Evolutionary conservation across 2,888 invertebrate species (phyloP), one percentile per base, ranked within the genome.

Genomic region (Tetrapedia diversipes): DNA sequence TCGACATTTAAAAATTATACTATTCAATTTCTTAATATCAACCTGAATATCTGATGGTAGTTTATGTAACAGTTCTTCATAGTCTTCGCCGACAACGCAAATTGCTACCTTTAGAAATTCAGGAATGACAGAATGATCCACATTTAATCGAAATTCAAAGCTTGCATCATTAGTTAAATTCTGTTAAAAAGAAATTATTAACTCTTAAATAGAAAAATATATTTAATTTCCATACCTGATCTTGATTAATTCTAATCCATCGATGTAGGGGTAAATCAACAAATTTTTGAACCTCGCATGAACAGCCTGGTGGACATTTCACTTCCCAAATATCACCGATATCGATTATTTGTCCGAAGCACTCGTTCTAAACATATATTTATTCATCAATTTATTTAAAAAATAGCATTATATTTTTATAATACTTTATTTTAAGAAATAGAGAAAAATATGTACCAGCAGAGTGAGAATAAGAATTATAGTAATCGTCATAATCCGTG

Each of bases 241-340:
- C 78, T 45, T 63, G 71, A 63, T 71, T 79, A 1, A 60, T 64
- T 39, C 83, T 79, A n/a, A 88, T 75, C 90, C 90, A 90, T 67
- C 87, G 89, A n/a, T 89, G 89, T 22, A 92, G 70, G 4, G 92
- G 86, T 71, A 91, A 79, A 78, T 92, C 91, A 11, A 78, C 78
- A 68, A 90, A 91, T 69, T 84, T 84, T 22, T 89, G 88, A 60
- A 89, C 79, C 70, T 90, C 90, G 71, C 92, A 92, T 11, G 89
- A 89, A 84, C 92, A 92, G 54, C 86, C 82, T 68, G 86, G 86
- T 43, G 91, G 91, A 81, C 92, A 92, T 57, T 84, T 82, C 32
- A 83, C 81, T 66, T 89, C 89, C 91, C 91, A 91, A 39, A 86
- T 76, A 56, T 77, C 79, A 53, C 87, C 85, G 61, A 89, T 86